These are phyloP conservation scores for Trematomus loennbergii DNA, from an alignment of 2,113 vertebrate genomes.

Conservation along the genomic window DNA sequence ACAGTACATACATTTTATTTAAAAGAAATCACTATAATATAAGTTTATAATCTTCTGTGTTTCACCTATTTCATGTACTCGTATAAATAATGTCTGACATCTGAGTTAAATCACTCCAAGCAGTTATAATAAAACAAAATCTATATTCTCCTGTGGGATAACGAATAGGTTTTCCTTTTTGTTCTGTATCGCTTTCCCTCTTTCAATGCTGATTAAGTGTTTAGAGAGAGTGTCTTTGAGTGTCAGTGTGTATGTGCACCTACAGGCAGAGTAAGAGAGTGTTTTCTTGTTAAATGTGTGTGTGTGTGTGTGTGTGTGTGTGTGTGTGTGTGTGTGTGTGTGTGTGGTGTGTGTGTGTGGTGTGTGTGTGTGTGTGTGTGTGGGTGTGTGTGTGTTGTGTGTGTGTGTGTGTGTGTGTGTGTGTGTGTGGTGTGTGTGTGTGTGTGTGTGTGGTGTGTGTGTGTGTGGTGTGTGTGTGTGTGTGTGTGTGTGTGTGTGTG, in stretches of 20 bases:
- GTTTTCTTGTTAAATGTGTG: constrained; percentile 45
- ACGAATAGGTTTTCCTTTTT: constrained; percentile 40
- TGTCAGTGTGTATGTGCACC: constrained; percentile 2
- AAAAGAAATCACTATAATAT: too few relatives aligned
- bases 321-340: too few relatives aligned
- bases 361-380: constrained; percentile 16
- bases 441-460: too few relatives aligned
- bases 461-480: not conserved
- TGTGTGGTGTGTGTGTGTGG: too few relatives aligned
- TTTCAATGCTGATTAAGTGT: constrained; percentile 66
- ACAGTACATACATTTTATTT: too few relatives aligned
- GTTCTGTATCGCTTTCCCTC: constrained; percentile 37
- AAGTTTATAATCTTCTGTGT: too few relatives aligned
- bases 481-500: constrained; percentile 7
- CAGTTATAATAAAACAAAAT: not conserved
- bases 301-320: not conserved
- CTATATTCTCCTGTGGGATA: constrained; percentile 42
- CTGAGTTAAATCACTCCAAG: too few relatives aligned
- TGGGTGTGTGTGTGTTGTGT: too few relatives aligned
- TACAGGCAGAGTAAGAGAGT: constrained; percentile 17
- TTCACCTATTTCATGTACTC: too few relatives aligned
- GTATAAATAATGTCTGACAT: too few relatives aligned
- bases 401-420: constrained; percentile 24
- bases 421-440: too few relatives aligned
- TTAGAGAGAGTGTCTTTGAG: constrained; percentile 44